Evolutionary conservation across 1,140 invertebrate genomes (phyloP), one percentile per base, ranked within the genome.

Genomic region (Lordiphosa clarofinis): DNA sequence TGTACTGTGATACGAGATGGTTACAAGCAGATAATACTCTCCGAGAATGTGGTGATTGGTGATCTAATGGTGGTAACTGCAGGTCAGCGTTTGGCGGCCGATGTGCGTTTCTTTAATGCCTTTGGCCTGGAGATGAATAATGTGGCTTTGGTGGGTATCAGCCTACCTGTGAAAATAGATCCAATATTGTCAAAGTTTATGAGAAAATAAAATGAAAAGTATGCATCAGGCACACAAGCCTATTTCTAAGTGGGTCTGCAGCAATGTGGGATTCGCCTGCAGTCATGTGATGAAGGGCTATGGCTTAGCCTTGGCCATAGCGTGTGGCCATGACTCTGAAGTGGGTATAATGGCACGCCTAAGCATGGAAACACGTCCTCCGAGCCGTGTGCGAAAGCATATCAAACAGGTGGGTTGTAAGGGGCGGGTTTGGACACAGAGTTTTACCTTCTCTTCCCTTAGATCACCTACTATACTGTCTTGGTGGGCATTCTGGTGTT

Each of bases 1-100:
- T 82, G 76, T n/a, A 82, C 76, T 5, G 76, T 82, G 0, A n/a
- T 69, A 0, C 33, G 76, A 1, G 68, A 73, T 12, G 55, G 68
- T 0, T 36, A 13, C 0, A 76, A 72, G 47, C 15, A 52, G 12
- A 40, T 82, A 0, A 65, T 82, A 2, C 39, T 46, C 10, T n/a
- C 49, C 0, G 35, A 54, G 15, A 39, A 64, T 6, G 13, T 82
- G 11, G 76, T 82, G 0, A 1, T 69, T 1, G 76, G 76, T 0
- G 76, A 82, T 19, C 35, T 82, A 1, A 10, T 82, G 0, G 19
- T 47, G 10, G 39, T 82, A 5, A 46, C 19, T 2, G 56, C 48
- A 15, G 76, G 76, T 0, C 58, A 76, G n/a, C 49, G 78, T 1
- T 4, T 82, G 1, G 53, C 76, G 0, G 78, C 78, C 4, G 76